Percentiles rank a stretch among this genome's conserved stretches.
These are phyloP conservation scores for Callocephalon fimbriatum DNA, from an alignment of 2,113 vertebrate genomes.

Conservation along the genomic window DNA sequence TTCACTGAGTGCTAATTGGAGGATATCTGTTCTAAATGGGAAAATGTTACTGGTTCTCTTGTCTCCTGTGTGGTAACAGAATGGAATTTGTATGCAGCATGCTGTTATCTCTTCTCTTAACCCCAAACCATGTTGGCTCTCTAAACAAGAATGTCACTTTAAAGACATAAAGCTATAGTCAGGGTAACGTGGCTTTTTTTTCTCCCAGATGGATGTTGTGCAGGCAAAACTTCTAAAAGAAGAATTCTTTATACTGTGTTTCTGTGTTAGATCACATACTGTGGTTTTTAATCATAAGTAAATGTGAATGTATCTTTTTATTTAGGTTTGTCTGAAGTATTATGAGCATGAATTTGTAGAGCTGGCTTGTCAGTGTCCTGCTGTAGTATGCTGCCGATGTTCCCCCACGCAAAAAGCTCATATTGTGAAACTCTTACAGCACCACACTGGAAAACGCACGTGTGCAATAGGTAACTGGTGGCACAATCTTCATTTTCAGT, in stretches of 20 bases:
- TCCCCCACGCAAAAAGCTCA: constrained; percentile 97
- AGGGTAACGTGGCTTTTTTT: background rate
- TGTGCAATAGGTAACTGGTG: constrained; percentile 89
- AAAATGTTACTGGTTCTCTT: background rate
- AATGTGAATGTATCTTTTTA: background rate
- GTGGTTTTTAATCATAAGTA: background rate
- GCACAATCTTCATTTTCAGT: background rate
- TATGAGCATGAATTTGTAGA: constrained; percentile 97
- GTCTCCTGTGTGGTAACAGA: background rate
- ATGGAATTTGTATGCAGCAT: background rate
- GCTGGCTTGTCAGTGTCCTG: constrained; percentile 95
- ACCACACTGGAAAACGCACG: constrained; percentile 89
- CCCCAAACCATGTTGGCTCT: background rate
- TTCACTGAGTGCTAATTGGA: background rate
- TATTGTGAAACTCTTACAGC: constrained; percentile 91
- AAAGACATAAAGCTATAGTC: background rate
- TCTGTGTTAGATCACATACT: background rate
- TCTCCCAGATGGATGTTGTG: background rate
- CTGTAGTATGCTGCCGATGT: constrained; percentile 96
- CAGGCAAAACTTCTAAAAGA: background rate
- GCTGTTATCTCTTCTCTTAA: background rate
- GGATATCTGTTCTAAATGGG: background rate
- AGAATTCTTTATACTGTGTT: background rate
- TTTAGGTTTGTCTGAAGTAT: constrained; percentile 91
- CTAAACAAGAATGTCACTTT: background rate